Conservation (phyloP, 1,140 invertebrate genomes). For the Rhynchophorus ferrugineus region DNA sequence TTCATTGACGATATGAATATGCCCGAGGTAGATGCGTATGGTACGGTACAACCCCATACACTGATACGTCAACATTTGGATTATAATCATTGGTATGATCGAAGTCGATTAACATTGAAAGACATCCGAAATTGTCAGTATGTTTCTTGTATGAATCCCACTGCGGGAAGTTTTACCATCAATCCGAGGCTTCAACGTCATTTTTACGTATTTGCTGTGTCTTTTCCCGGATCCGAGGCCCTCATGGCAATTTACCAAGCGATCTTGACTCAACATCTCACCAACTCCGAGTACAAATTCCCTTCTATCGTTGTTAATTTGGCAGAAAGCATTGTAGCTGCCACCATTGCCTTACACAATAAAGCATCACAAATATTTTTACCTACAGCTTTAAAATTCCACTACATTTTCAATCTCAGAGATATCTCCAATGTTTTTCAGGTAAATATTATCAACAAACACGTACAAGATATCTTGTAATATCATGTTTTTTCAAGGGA, state of each 20-base stretch:
- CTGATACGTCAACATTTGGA: constrained; percentile 91
- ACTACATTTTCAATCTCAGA: constrained; percentile 93
- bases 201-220: constrained; percentile 91
- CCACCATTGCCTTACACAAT: constrained; percentile 76
- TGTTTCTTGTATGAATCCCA: constrained; percentile 95
- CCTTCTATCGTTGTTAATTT: constrained; percentile 52
- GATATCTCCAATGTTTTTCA: constrained; percentile 90
- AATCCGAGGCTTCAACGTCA: constrained; percentile 89
- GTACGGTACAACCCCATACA: constrained; percentile 93
- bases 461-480: neutral
- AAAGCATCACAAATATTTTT: constrained; percentile 80
- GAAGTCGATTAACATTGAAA: constrained; percentile 83
- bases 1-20: constrained; percentile 98
- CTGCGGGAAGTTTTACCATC: constrained; percentile 92
- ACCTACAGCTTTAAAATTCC: constrained; percentile 92
- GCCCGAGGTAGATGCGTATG: constrained; percentile 89
- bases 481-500: constrained; percentile 53
- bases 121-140: constrained; percentile 97
- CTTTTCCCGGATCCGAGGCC: constrained; percentile 80
- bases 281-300: constrained; percentile 73
- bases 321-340: constrained; percentile 63
- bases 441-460: constrained; percentile 43
- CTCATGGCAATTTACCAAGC: constrained; percentile 83
- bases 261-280: constrained; percentile 80
- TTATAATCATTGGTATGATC: constrained; percentile 93